Conservation (phyloP, 2,797 vertebrate genomes). For the Pseudomugil gertrudae region DNA sequence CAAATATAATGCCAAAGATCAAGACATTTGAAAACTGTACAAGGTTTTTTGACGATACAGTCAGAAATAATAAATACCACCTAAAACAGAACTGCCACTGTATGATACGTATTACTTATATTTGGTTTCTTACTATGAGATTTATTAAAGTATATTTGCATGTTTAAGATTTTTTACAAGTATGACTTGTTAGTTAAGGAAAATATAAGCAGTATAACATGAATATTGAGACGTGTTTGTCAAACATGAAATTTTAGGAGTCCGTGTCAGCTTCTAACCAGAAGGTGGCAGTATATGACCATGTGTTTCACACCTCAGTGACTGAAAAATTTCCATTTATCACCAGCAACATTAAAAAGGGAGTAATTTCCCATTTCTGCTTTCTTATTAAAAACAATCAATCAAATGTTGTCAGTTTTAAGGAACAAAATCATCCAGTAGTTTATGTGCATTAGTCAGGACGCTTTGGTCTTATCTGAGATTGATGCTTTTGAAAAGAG, state of each 20-base stretch:
- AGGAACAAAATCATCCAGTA: not conserved
- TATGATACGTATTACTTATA: not conserved
- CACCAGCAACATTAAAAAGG: not conserved
- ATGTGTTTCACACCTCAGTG: not conserved
- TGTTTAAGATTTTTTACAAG: not conserved
- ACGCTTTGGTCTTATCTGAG: not conserved
- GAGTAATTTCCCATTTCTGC: not conserved
- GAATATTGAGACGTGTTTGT: too few species aligned
- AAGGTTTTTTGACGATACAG: not conserved
- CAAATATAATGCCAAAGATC: not conserved
- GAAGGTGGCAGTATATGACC: slow-evolving; percentile 42
- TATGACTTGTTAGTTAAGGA: too few species aligned
- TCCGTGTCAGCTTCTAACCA: slow-evolving; percentile 20
- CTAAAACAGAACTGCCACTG: not conserved
- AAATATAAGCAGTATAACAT: too few species aligned
- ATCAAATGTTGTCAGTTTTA: not conserved
- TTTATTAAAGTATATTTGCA: not conserved
- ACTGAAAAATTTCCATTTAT: slow-evolving; percentile 1
- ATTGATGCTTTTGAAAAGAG: not conserved
- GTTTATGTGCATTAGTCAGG: not conserved
- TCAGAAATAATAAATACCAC: not conserved
- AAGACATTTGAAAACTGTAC: not conserved
- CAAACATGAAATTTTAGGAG: not conserved
- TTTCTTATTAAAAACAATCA: slow-evolving; percentile 11
- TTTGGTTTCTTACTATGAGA: not conserved